These are phyloP conservation scores for Dinoponera quadriceps DNA, from an alignment of 1,140 invertebrate genomes.

Conservation along the genomic window DNA sequence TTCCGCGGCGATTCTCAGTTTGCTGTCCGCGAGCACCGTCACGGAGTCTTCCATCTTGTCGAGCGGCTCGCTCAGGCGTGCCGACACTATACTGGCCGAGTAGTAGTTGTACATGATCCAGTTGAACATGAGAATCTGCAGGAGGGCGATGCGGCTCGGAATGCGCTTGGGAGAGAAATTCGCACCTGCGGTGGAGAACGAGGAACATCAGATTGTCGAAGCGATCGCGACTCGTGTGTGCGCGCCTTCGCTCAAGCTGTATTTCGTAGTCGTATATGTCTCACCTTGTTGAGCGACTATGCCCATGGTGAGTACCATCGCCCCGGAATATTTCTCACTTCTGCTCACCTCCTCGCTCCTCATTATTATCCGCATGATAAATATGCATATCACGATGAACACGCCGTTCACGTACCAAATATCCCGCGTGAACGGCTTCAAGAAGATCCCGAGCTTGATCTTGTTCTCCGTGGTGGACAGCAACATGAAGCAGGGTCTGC, in stretches of 20 bases:
- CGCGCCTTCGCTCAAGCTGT: neutral
- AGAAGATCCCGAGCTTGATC: constrained; percentile 72
- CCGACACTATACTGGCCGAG: constrained; percentile 79
- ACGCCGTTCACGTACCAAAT: constrained; percentile 68
- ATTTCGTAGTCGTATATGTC: neutral
- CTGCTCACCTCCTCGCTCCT: constrained; percentile 60
- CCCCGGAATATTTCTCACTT: constrained; percentile 55
- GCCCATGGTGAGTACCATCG: constrained; percentile 69
- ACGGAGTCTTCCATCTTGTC: constrained; percentile 82
- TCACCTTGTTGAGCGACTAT: constrained; percentile 76
- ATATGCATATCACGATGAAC: constrained; percentile 53
- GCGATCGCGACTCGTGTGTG: neutral
- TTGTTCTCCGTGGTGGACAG: constrained; percentile 67
- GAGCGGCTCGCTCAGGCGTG: constrained; percentile 78
- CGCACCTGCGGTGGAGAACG: constrained; percentile 61
- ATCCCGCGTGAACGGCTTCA: constrained; percentile 68
- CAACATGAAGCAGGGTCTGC: constrained; percentile 76
- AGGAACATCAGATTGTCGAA: neutral
- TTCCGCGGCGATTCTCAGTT: constrained; percentile 77
- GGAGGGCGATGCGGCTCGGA: constrained; percentile 71
- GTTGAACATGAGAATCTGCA: constrained; percentile 76
- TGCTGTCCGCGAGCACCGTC: constrained; percentile 73
- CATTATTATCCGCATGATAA: constrained; percentile 70
- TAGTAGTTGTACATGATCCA: constrained; percentile 81
- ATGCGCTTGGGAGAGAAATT: constrained; percentile 64